Conservation (phyloP, 2,797 vertebrate species). For the Dendrocincla tyrannina region DNA sequence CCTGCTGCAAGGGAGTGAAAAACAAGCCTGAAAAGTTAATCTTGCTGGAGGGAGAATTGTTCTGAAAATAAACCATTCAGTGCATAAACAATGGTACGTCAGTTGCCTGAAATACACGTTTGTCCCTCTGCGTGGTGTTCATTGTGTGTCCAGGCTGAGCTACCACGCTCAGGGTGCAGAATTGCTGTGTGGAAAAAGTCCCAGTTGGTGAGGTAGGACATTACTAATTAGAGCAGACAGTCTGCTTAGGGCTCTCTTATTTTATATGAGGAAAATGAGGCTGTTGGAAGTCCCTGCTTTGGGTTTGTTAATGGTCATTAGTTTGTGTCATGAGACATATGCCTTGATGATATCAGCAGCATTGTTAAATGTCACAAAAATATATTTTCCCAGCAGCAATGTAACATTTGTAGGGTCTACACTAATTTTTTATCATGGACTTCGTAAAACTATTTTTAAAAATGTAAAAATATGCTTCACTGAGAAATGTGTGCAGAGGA, state of each 20-base stretch:
- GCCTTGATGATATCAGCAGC: background rate
- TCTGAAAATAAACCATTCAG: constrained; percentile 44
- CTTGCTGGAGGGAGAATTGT: background rate
- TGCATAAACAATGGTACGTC: constrained; percentile 1
- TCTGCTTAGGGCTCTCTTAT: background rate
- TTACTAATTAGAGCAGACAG: constrained; percentile 4
- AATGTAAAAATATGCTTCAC: background rate
- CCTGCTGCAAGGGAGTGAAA: background rate
- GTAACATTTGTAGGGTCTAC: background rate
- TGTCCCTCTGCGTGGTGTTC: background rate
- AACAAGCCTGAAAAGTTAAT: constrained; percentile 44
- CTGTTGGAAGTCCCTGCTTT: background rate
- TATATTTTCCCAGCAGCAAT: background rate
- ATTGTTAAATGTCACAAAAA: constrained; percentile 1
- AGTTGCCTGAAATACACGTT: background rate
- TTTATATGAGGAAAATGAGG: background rate
- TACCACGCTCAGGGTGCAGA: background rate
- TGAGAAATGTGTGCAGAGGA: background rate
- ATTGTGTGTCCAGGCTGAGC: background rate
- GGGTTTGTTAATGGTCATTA: background rate
- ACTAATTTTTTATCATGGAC: background rate
- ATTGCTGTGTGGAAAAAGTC: background rate
- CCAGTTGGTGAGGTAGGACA: background rate
- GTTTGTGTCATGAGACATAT: background rate
- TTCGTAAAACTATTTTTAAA: background rate